Evolutionary conservation across 2,888 invertebrate species (phyloP).

Genomic region (Leuctra nigra): DNA sequence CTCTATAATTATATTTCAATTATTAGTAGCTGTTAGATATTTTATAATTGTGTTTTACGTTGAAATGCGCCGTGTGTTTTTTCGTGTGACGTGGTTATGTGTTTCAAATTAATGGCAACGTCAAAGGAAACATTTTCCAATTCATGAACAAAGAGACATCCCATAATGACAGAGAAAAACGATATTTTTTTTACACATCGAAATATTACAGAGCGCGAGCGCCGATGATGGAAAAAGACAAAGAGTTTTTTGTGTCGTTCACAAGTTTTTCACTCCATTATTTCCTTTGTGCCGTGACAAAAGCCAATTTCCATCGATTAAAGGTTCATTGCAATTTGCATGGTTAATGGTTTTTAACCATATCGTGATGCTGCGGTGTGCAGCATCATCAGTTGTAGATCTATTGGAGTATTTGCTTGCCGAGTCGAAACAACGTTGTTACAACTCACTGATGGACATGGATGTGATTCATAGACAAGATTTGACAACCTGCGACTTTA

Average conservation of each 20-base stretch:
- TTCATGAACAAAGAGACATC: slow-evolving; percentile 21
- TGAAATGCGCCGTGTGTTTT: background rate
- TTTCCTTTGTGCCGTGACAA: slow-evolving; percentile 26
- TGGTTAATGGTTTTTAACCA: slow-evolving; percentile 28
- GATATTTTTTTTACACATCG: slow-evolving; percentile 20
- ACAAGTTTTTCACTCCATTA: slow-evolving; percentile 28
- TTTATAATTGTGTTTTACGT: too few relatives aligned
- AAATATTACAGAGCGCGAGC: slow-evolving; percentile 20
- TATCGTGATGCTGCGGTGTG: background rate
- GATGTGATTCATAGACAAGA: too few relatives aligned
- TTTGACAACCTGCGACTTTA: too few relatives aligned
- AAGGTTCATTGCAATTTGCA: slow-evolving; percentile 27
- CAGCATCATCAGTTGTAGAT: too few relatives aligned
- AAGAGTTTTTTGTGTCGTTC: slow-evolving; percentile 21
- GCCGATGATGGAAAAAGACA: slow-evolving; percentile 9
- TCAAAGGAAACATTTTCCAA: slow-evolving; percentile 26
- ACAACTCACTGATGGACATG: too few relatives aligned
- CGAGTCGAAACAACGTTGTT: too few relatives aligned
- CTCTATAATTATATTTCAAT: too few relatives aligned
- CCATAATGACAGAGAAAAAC: slow-evolving; percentile 23
- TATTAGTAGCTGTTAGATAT: too few relatives aligned
- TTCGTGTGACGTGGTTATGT: slow-evolving; percentile 1
- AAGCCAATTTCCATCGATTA: slow-evolving; percentile 28
- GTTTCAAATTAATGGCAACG: slow-evolving; percentile 20
- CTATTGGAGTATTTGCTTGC: too few relatives aligned